These are phyloP conservation scores for Dicranocentrus wangi DNA, from an alignment of 2,888 invertebrate species.

Conservation along the genomic window DNA sequence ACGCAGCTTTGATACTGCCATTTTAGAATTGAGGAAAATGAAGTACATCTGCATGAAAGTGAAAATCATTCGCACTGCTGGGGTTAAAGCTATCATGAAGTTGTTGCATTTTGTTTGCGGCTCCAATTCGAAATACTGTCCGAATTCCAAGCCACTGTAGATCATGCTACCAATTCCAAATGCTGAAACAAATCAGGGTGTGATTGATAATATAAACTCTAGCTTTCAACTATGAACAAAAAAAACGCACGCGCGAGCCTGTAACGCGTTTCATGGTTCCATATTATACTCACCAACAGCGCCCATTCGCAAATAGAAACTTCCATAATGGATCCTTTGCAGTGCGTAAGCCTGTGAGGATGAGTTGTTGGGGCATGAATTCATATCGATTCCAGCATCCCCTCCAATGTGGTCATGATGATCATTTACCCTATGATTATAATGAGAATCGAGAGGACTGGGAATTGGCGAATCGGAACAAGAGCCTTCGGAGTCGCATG, in stretches of 20 bases:
- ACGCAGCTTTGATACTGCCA: slow-evolving; percentile 69
- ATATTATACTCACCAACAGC: slow-evolving; percentile 77
- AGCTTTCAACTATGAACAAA: too few relatives aligned
- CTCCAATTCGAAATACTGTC: slow-evolving; percentile 94
- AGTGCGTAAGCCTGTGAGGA: slow-evolving; percentile 23
- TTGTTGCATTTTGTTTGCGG: slow-evolving; percentile 93
- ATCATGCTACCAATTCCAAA: slow-evolving; percentile 98
- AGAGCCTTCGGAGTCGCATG: slow-evolving; percentile 64
- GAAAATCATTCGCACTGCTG: slow-evolving; percentile 94
- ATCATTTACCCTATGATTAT: slow-evolving; percentile 25
- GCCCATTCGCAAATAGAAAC: slow-evolving; percentile 69
- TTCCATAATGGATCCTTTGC: slow-evolving; percentile 66
- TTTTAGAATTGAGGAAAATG: slow-evolving; percentile 87
- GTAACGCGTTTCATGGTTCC: too few relatives aligned
- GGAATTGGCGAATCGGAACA: slow-evolving; percentile 68
- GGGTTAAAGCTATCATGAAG: slow-evolving; percentile 90
- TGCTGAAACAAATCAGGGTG: slow-evolving; percentile 79
- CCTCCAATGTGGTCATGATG: slow-evolving; percentile 30
- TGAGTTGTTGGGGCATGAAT: not conserved
- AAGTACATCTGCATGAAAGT: slow-evolving; percentile 99
- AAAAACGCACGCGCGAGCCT: too few relatives aligned
- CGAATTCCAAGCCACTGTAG: slow-evolving; percentile 94
- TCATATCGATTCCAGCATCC: slow-evolving; percentile 7
- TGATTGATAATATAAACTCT: too few relatives aligned
- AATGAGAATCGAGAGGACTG: slow-evolving; percentile 45